Conservation (phyloP, 2,113 vertebrate species). For the Gavia stellata region DNA sequence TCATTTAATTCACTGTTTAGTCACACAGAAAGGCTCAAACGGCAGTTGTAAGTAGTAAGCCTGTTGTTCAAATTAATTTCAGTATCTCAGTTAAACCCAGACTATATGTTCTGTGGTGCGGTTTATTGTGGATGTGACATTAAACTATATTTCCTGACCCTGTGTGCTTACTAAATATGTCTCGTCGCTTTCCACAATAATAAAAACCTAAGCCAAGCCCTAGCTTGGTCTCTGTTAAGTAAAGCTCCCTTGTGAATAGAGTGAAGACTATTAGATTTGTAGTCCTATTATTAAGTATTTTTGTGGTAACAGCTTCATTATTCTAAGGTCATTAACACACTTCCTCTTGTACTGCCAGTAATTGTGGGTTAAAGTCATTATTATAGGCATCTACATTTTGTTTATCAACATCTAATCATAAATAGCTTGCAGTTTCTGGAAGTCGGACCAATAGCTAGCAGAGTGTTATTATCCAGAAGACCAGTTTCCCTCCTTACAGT, state of each 20-base stretch:
- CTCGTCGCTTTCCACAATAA: background rate
- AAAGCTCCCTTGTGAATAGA: background rate
- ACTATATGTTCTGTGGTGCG: background rate
- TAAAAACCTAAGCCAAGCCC: background rate
- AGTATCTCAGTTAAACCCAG: background rate
- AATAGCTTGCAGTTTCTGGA: constrained; percentile 4
- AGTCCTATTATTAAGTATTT: constrained; percentile 11
- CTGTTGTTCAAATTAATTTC: background rate
- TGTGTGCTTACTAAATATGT: background rate
- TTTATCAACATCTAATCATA: constrained; percentile 4
- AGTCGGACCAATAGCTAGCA: background rate
- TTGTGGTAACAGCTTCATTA: constrained; percentile 13
- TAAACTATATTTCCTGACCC: background rate
- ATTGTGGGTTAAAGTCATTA: background rate
- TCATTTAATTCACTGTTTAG: background rate
- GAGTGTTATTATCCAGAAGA: background rate
- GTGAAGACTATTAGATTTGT: background rate
- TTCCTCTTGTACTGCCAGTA: background rate
- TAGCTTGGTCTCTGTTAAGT: background rate
- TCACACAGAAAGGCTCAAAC: background rate
- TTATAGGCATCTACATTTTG: background rate
- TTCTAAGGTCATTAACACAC: background rate
- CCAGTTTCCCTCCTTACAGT: background rate
- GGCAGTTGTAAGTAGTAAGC: background rate
- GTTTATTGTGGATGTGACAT: background rate